phyloP scores from a whole-genome alignment of 2,888 invertebrate species.

The Tethea ocularis region DNA sequence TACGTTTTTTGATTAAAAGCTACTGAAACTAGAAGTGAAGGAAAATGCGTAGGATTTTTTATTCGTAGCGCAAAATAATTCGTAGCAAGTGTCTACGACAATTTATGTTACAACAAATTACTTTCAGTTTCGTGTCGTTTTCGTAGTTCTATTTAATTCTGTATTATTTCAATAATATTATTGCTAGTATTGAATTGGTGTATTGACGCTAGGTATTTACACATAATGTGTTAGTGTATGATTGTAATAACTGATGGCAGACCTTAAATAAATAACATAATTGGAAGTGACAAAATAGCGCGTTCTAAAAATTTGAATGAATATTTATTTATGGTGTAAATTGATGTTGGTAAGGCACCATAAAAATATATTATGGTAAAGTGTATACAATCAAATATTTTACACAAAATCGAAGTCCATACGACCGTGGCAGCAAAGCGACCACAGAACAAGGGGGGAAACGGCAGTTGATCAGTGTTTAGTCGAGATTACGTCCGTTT shows the following conservation, averaged over 20 bases:
- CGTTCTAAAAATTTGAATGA: too few relatives aligned
- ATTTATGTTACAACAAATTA: background rate
- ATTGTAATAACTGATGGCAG: too few relatives aligned
- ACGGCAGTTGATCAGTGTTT: slow-evolving; percentile 65
- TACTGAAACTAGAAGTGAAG: background rate
- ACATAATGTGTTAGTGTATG: too few relatives aligned
- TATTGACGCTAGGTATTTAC: background rate
- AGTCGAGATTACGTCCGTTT: slow-evolving; percentile 77
- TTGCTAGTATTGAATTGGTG: background rate
- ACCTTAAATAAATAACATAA: too few relatives aligned
- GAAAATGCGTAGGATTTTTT: background rate
- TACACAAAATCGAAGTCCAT: slow-evolving; percentile 38
- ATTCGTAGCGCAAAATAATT: background rate
- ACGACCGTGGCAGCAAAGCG: slow-evolving; percentile 9
- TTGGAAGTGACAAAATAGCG: too few relatives aligned
- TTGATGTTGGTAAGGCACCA: background rate
- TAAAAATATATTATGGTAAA: background rate
- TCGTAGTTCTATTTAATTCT: background rate
- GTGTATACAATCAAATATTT: background rate
- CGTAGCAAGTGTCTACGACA: slow-evolving; percentile 2
- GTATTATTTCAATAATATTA: background rate
- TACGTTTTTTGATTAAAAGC: background rate
- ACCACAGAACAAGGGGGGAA: slow-evolving; percentile 30
- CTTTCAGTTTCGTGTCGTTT: background rate
- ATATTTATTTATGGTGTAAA: too few relatives aligned